phyloP scores from a whole-genome alignment of 64 coral and sea anemone genomes.

The Platygyra sinensis region DNA sequence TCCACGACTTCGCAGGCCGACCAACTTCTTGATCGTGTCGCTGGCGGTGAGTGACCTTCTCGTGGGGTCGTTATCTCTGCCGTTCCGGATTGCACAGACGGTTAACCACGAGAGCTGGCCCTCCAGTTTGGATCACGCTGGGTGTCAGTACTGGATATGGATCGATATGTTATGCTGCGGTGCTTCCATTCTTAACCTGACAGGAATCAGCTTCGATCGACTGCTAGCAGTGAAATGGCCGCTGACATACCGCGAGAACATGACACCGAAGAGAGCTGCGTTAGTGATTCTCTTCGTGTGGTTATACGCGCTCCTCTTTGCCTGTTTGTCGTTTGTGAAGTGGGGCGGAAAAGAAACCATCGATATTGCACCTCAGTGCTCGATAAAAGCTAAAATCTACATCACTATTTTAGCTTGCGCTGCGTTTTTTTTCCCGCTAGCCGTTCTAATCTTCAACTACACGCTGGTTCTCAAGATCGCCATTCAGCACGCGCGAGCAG shows the following conservation, averaged over 20 bases:
- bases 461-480: constrained; percentile 84
- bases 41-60: constrained; percentile 86
- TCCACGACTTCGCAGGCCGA: constrained; percentile 83
- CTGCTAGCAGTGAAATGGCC: constrained; percentile 85
- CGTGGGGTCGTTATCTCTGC: constrained; percentile 74
- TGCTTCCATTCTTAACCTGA: constrained; percentile 88
- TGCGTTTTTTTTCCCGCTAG: constrained; percentile 81
- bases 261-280: constrained; percentile 71
- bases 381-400: constrained; percentile 75
- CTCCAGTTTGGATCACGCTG: constrained; percentile 21
- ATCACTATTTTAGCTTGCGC: constrained; percentile 84
- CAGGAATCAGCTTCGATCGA: constrained; percentile 84
- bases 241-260: constrained; percentile 82
- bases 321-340: constrained; percentile 77
- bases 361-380: constrained; percentile 49
- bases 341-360: constrained; percentile 77
- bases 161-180: constrained; percentile 88
- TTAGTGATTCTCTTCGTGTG: constrained; percentile 74
- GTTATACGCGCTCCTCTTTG: constrained; percentile 66
- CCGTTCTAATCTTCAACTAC: constrained; percentile 78
- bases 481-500: constrained; percentile 76
- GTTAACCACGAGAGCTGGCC: constrained; percentile 73
- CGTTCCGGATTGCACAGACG: constrained; percentile 86
- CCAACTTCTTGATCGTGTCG: constrained; percentile 91
- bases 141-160: constrained; percentile 96